These are phyloP conservation scores for Drosophila bunnanda DNA, from an alignment of 2,888 invertebrate species.

Conservation along the genomic window DNA sequence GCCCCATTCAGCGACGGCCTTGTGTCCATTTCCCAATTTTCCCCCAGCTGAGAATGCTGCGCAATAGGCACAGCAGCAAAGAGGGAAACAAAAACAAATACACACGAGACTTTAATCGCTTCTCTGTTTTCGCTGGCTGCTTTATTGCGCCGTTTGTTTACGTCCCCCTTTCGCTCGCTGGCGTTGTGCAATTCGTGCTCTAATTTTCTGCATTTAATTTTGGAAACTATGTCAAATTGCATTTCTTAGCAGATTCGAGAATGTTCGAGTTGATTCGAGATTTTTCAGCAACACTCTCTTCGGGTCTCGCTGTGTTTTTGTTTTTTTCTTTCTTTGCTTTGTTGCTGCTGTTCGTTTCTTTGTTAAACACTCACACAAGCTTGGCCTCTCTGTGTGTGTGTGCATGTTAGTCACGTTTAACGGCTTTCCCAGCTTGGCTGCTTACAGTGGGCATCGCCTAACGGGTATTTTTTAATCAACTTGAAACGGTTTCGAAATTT, in stretches of 20 bases:
- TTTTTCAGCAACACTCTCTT: not conserved
- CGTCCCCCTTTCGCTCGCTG: conserved; percentile 55
- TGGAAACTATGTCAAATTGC: conserved; percentile 44
- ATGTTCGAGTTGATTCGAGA: conserved; percentile 11
- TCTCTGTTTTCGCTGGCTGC: conserved; percentile 73
- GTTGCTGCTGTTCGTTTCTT: conserved; percentile 9
- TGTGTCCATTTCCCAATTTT: conserved; percentile 65
- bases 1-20: conserved; percentile 58
- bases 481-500: not conserved
- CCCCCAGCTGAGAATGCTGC: conserved; percentile 56
- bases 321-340: conserved; percentile 6
- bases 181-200: conserved; percentile 65
- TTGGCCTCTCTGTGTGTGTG: conserved; percentile 15
- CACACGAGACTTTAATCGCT: conserved; percentile 42
- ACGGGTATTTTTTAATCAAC: no score
- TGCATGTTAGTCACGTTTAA: conserved; percentile 35
- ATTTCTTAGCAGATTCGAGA: conserved; percentile 23
- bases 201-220: conserved; percentile 38
- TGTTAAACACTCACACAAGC: conserved; percentile 18
- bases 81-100: not conserved
- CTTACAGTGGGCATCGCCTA: conserved; percentile 21
- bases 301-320: not conserved
- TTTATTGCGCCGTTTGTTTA: conserved; percentile 73
- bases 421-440: conserved; percentile 9
- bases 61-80: conserved; percentile 53